Base-by-base conservation (phyloP, 1,140 invertebrate species). In the Diuraphis noxia region DNA sequence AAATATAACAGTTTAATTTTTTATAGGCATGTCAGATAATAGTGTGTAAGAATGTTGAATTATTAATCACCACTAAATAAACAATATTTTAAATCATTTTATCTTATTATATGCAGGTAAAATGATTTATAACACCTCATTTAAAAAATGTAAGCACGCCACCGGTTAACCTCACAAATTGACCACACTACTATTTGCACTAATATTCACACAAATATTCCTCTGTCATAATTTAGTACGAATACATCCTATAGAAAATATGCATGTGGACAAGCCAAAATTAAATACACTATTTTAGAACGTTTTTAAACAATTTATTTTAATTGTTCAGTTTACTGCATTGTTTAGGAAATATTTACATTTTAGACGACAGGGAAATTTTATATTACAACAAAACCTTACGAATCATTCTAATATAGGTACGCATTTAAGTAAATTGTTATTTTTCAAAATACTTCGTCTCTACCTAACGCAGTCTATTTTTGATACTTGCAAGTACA, bases 61-160 rank as follows among this genome's bases (percentile, higher is more conserved):
- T 72, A 72, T 72, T 72, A 72, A 17, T n/a, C n/a, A n/a, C 56
- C 34, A 34, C 56, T 72, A 72, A 72, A 72, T 72, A 72, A 72
- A 72, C 56, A 72, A 72, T 72, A 72, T 72, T 72, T 72, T 72
- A 72, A 72, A n/a, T 72, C 34, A 72, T 72, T 72, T 72, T 72
- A 72, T n/a, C 56, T 72, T n/a, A 72, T 72, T 72, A 72, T n/a
- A 63, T 13, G 19, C 56, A n/a, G 56, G 30, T 63, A n/a, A 63
- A 63, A 63, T 72, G 56, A 72, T 72, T 72, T 72, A 72, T n/a
- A 72, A 72, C 56, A 72, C 56, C 56, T 72, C 30, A n/a, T 72
- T 72, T 72, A 72, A 72, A 72, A 72, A n/a, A 7, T 30, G 17
- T 72, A 4, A 72, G n/a, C n/a, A 17, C 56, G 30, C n/a, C 56